Conservation (phyloP, 2,888 invertebrate genomes). For the Brachypterus glaber region DNA sequence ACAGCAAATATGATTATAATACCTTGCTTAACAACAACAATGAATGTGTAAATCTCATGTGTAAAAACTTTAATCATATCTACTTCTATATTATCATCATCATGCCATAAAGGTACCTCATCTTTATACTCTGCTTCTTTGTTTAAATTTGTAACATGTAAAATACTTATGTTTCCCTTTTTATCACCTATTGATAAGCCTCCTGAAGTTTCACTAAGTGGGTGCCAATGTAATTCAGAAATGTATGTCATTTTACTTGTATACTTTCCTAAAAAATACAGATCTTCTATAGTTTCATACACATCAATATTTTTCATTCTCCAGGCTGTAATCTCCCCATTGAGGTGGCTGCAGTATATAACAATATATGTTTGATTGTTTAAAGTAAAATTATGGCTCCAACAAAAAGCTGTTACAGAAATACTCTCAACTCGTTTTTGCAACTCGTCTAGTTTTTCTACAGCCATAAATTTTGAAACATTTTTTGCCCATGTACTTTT, state of each 20-base stretch:
- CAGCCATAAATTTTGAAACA: slow-evolving; percentile 17
- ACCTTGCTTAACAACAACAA: slow-evolving; percentile 29
- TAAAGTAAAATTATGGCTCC: slow-evolving; percentile 29
- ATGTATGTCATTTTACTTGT: slow-evolving; percentile 25
- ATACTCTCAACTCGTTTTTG: slow-evolving; percentile 27
- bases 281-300: no score
- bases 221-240: slow-evolving; percentile 29
- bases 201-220: slow-evolving; percentile 20
- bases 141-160: slow-evolving; percentile 27
- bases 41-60: slow-evolving; percentile 24
- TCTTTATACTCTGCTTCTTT: slow-evolving; percentile 19
- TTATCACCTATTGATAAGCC: slow-evolving; percentile 29
- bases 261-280: slow-evolving; percentile 27
- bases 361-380: slow-evolving; percentile 22
- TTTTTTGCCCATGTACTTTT: slow-evolving; percentile 24
- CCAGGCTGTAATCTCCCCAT: slow-evolving; percentile 33
- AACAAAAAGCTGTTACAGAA: slow-evolving; percentile 31
- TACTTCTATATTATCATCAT: slow-evolving; percentile 26
- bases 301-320: slow-evolving; percentile 24
- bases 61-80: slow-evolving; percentile 28
- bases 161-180: slow-evolving; percentile 28
- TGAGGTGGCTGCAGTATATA: slow-evolving; percentile 32
- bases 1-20: slow-evolving; percentile 29
- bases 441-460: slow-evolving; percentile 25
- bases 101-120: slow-evolving; percentile 24